phyloP scores from a whole-genome alignment of 2,888 invertebrate species.

The Calephelis perditalis region DNA sequence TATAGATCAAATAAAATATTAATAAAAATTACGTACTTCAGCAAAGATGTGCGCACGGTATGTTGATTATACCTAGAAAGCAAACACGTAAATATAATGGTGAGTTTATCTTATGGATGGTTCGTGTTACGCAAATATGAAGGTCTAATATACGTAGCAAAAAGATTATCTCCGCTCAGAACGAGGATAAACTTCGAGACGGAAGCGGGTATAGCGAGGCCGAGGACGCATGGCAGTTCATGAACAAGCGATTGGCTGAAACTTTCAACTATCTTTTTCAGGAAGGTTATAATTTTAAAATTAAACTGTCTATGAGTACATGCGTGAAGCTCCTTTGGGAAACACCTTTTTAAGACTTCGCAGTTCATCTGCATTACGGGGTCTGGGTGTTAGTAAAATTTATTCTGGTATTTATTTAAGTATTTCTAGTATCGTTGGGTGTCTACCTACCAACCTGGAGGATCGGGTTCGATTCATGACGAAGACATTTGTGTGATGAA shows the following conservation, averaged over 20 bases:
- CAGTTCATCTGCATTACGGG: too few relatives aligned
- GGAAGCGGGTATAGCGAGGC: conserved; percentile 69
- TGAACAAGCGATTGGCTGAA: conserved; percentile 36
- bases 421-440: too few relatives aligned
- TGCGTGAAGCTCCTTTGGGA: too few relatives aligned
- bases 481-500: too few relatives aligned
- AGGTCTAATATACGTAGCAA: conserved; percentile 66
- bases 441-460: too few relatives aligned
- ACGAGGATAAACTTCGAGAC: conserved; percentile 73
- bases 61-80: conserved; percentile 77
- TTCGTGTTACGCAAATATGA: conserved; percentile 27
- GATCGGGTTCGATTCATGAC: too few relatives aligned
- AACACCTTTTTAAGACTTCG: too few relatives aligned
- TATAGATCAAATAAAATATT: conserved; percentile 35
- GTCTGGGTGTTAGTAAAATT: too few relatives aligned
- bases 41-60: conserved; percentile 73
- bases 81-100: conserved; percentile 51
- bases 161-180: conserved; percentile 66
- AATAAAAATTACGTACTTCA: conserved; percentile 69
- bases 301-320: too few relatives aligned
- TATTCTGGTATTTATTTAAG: too few relatives aligned
- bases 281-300: not conserved
- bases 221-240: conserved; percentile 71
- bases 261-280: conserved; percentile 11
- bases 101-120: conserved; percentile 6